Evolutionary conservation across 1,140 invertebrate genomes (phyloP).

Genomic region (Brachionus asplanchnoidis): DNA sequence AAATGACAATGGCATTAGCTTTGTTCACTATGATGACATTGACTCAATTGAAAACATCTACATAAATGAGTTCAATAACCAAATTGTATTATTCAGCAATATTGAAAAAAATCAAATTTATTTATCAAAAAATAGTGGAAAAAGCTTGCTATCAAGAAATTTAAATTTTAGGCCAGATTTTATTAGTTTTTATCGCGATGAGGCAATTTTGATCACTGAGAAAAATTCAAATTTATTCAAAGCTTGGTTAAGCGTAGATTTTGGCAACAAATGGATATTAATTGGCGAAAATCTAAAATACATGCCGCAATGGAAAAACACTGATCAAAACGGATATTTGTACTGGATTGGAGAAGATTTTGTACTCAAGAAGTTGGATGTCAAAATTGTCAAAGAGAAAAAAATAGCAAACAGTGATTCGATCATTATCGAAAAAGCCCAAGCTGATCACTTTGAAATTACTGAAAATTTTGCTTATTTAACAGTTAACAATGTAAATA

Average conservation of each 20-base stretch:
- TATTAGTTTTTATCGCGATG: background rate
- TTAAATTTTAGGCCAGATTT: background rate
- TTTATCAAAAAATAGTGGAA: constrained; percentile 20
- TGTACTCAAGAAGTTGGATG: background rate
- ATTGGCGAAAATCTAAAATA: background rate
- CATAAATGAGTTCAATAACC: background rate
- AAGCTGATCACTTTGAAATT: background rate
- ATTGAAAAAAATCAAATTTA: background rate
- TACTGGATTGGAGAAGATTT: background rate
- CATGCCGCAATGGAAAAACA: background rate
- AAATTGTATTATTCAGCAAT: background rate
- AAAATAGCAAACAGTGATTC: background rate
- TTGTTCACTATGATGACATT: background rate
- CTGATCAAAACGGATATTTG: background rate
- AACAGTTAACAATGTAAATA: background rate
- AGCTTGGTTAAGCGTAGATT: background rate
- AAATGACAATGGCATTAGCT: background rate
- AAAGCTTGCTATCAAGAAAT: background rate
- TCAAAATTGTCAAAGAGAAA: background rate
- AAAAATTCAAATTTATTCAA: background rate
- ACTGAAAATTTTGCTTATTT: background rate
- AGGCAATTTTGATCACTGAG: background rate
- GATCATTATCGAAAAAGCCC: background rate
- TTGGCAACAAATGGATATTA: background rate
- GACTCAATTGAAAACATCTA: background rate